Conservation (phyloP, 1,140 invertebrate genomes). For the Cydia fagiglandana region DNA sequence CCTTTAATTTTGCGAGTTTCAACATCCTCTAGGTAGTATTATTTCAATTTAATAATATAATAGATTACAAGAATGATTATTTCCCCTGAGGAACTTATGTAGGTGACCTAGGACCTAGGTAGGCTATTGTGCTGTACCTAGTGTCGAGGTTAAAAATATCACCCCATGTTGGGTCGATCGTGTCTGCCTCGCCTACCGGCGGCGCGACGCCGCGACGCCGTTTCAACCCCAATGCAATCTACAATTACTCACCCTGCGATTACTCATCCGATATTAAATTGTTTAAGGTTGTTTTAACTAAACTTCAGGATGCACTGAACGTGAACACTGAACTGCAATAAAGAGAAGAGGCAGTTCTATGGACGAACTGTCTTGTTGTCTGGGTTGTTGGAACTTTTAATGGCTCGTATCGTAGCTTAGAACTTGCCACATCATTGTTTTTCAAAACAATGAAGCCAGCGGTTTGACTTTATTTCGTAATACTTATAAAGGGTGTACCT, state of each 20-base stretch:
- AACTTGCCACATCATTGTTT: neutral
- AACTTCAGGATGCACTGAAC: neutral
- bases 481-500: neutral
- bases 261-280: constrained; percentile 37
- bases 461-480: no score
- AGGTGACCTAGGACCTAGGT: neutral
- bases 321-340: neutral
- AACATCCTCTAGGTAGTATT: neutral
- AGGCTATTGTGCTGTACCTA: neutral
- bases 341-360: neutral
- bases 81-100: neutral
- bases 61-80: neutral
- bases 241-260: constrained; percentile 58
- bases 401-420: neutral
- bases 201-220: constrained; percentile 45
- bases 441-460: neutral
- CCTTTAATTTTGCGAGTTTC: no score
- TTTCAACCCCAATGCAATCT: constrained; percentile 63
- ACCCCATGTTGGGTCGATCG: constrained; percentile 16
- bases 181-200: constrained; percentile 22
- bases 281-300: neutral
- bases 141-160: constrained; percentile 4
- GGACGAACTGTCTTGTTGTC: neutral
- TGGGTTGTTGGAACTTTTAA: neutral
- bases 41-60: neutral